Evolutionary conservation across 2,113 vertebrate species (phyloP).

Genomic region (Hypomesus transpacificus): DNA sequence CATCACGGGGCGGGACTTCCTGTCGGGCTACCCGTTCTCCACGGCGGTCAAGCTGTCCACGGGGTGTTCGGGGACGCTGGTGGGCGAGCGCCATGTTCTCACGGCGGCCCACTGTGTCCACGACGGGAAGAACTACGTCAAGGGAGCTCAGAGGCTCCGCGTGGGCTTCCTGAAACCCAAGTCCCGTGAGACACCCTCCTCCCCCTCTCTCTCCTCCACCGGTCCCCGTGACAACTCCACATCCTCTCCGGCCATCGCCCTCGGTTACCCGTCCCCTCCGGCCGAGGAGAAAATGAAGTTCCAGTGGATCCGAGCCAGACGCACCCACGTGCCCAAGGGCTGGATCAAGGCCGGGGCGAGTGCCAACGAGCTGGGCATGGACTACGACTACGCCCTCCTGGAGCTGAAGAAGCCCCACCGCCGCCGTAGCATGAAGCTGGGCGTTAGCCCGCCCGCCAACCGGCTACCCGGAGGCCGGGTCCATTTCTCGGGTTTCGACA

Average conservation of each 20-base stretch:
- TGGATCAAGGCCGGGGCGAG: slow-evolving; percentile 88
- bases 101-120: slow-evolving; percentile 96
- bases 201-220: slow-evolving; percentile 35
- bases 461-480: slow-evolving; percentile 86
- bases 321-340: slow-evolving; percentile 95
- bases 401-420: slow-evolving; percentile 95
- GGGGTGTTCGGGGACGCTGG: slow-evolving; percentile 89
- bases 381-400: slow-evolving; percentile 96
- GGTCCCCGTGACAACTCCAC: slow-evolving; percentile 50
- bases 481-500: slow-evolving; percentile 96
- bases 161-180: slow-evolving; percentile 91
- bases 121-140: slow-evolving; percentile 93
- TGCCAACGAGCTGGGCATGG: slow-evolving; percentile 96
- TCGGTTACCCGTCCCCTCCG: slow-evolving; percentile 26
- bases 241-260: too few relatives aligned
- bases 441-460: slow-evolving; percentile 83
- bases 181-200: slow-evolving; percentile 67
- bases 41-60: slow-evolving; percentile 94
- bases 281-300: slow-evolving; percentile 84
- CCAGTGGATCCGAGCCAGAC: slow-evolving; percentile 96
- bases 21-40: slow-evolving; percentile 91
- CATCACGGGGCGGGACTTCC: slow-evolving; percentile 87
- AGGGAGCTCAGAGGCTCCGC: slow-evolving; percentile 89
- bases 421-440: slow-evolving; percentile 92
- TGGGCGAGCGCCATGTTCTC: slow-evolving; percentile 90